Conservation (phyloP, 92 coral and sea anemone genomes). For the Bergia sp. region DNA sequence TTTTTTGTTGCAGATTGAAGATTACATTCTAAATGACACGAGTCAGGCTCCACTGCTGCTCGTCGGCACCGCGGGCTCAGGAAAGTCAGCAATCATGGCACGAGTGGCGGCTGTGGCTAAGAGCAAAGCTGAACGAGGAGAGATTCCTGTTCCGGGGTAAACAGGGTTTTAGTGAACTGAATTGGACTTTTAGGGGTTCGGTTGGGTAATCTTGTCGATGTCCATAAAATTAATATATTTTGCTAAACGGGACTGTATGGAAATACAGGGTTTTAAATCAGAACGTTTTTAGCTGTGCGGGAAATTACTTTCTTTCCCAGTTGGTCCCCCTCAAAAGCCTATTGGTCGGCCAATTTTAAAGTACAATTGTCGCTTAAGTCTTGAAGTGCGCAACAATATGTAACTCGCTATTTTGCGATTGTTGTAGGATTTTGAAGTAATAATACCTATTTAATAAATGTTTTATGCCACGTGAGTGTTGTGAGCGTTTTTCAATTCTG, state of each 20-base stretch:
- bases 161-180: not conserved
- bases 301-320: too few species aligned
- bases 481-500: not conserved
- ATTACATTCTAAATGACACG: conserved; percentile 68
- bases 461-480: not conserved
- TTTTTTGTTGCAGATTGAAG: conserved; percentile 66
- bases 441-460: not conserved
- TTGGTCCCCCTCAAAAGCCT: too few species aligned
- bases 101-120: conserved; percentile 81
- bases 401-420: not conserved
- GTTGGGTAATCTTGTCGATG: too few species aligned
- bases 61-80: conserved; percentile 96
- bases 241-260: too few species aligned
- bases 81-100: conserved; percentile 99
- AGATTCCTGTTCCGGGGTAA: conserved; percentile 68
- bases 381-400: not conserved
- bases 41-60: conserved; percentile 84
- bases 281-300: too few species aligned
- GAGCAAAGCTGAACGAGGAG: conserved; percentile 66
- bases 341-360: too few species aligned
- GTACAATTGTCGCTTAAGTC: too few species aligned
- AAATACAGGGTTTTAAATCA: too few species aligned
- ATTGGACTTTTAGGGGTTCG: too few species aligned
- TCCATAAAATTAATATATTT: too few species aligned
- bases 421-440: too few species aligned